Evolutionary conservation across 2,797 vertebrate species (phyloP).

Genomic region (Coilia nasus): DNA sequence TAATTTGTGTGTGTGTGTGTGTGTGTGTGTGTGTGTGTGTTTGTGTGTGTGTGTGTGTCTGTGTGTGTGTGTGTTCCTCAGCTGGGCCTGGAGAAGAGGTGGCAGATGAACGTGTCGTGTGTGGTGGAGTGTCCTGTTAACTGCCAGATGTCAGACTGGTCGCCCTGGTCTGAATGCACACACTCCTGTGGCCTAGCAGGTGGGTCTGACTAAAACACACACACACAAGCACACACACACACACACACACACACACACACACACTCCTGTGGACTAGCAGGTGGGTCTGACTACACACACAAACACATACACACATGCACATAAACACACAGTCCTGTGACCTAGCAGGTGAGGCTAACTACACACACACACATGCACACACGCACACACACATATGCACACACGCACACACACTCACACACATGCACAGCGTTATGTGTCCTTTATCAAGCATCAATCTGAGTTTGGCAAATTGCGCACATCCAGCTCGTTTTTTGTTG

Average conservation of each 20-base stretch:
- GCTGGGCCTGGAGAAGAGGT: slow-evolving; percentile 89
- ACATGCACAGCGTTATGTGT: too few relatives aligned
- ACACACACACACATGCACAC: too few relatives aligned
- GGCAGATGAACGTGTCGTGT: slow-evolving; percentile 94
- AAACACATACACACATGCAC: too few relatives aligned
- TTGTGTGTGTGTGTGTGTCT: neutral
- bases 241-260: neutral
- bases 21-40: slow-evolving; percentile 7
- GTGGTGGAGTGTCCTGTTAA: slow-evolving; percentile 95
- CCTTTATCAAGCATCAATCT: too few relatives aligned
- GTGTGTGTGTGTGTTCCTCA: slow-evolving; percentile 48
- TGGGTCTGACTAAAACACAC: slow-evolving; percentile 54
- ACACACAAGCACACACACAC: slow-evolving; percentile 11
- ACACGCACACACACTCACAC: too few relatives aligned
- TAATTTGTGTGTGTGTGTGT: neutral
- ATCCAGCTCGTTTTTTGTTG: too few relatives aligned
- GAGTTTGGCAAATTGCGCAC: too few relatives aligned
- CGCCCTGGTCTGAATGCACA: slow-evolving; percentile 90
- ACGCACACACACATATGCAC: too few relatives aligned
- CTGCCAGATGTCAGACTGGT: slow-evolving; percentile 96
- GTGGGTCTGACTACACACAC: too few relatives aligned
- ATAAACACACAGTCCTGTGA: too few relatives aligned
- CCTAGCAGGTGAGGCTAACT: too few relatives aligned
- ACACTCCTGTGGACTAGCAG: too few relatives aligned
- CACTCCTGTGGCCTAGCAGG: slow-evolving; percentile 91